Evolutionary conservation across 2,888 invertebrate species (phyloP), one percentile per base, ranked within the genome.

Genomic region (Sinotaia quadrata): DNA sequence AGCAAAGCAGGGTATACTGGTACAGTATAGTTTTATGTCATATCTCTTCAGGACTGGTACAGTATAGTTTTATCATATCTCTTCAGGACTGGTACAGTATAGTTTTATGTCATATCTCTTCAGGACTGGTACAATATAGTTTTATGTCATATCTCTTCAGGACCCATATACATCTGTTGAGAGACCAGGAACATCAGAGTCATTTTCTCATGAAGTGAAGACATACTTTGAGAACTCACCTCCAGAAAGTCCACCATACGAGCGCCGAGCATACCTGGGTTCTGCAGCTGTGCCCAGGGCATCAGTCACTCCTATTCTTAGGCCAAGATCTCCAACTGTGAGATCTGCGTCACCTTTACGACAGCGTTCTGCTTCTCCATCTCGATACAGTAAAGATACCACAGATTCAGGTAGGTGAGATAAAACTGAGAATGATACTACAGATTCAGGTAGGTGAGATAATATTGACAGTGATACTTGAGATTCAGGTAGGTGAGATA

Each of bases 171-270:
- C n/a, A n/a, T n/a, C n/a, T n/a, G n/a, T 8, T 4, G 29, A 37
- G 33, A 21, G 56, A 18, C 33, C 60, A 2, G 52, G 44, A n/a
- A 62, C 67, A 2, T 2, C 58, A 18, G 68, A 63, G 12, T 71
- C 59, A 65, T 68, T 68, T 33, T 36, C 60, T 69, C 68, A 73
- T 37, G 81, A 83, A 29, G 73, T 81, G 27, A 81, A 83, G 62
- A 77, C 77, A 7, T 81, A 79, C 71, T 70, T 82, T n/a, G 78
- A 79, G 44, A 52, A 75, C 31, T 81, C 81, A 27, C 82, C 81
- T 8, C 81, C 82, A 18, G 78, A 81, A 21, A 81, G 82, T 68
- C 82, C 83, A 0, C 80, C 82, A 37, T 75, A 79, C 41, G 80
- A 80, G 61, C 70, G 81, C 4, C 68, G 81, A 33, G 77, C 79